Conservation (phyloP, 2,797 vertebrate genomes). For the Oreochromis grahami region DNA sequence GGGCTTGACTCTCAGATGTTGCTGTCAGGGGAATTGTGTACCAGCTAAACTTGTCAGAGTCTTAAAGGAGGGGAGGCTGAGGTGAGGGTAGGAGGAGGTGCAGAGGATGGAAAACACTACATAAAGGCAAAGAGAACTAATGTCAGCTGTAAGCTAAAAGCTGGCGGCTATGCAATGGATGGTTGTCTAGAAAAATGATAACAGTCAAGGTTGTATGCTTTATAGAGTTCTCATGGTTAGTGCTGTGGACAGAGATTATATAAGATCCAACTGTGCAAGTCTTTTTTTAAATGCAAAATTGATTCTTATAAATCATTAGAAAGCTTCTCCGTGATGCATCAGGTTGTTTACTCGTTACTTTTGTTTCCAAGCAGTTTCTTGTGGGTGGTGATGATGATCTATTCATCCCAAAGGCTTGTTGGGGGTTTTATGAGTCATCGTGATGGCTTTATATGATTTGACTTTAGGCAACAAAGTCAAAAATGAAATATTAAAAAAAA, state of each 20-base stretch:
- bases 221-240: not conserved
- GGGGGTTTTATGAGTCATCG: slow-evolving; percentile 19
- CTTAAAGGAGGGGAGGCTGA: slow-evolving; percentile 44
- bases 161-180: not conserved
- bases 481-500: not conserved
- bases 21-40: slow-evolving; percentile 72
- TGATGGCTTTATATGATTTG: not conserved
- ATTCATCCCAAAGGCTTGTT: slow-evolving; percentile 17
- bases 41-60: slow-evolving; percentile 56
- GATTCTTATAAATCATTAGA: not conserved
- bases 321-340: not conserved
- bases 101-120: slow-evolving; percentile 25
- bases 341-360: slow-evolving; percentile 26
- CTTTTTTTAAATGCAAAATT: not conserved
- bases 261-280: not conserved
- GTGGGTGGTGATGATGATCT: slow-evolving; percentile 10
- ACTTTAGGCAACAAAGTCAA: not conserved
- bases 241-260: not conserved
- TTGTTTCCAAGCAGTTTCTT: not conserved
- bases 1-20: slow-evolving; percentile 73
- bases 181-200: not conserved
- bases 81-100: slow-evolving; percentile 31
- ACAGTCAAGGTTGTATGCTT: not conserved
- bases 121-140: not conserved
- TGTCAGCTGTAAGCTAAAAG: not conserved